These are phyloP conservation scores for Cacoxenus indagator DNA, from an alignment of 2,888 invertebrate species.

Conservation along the genomic window DNA sequence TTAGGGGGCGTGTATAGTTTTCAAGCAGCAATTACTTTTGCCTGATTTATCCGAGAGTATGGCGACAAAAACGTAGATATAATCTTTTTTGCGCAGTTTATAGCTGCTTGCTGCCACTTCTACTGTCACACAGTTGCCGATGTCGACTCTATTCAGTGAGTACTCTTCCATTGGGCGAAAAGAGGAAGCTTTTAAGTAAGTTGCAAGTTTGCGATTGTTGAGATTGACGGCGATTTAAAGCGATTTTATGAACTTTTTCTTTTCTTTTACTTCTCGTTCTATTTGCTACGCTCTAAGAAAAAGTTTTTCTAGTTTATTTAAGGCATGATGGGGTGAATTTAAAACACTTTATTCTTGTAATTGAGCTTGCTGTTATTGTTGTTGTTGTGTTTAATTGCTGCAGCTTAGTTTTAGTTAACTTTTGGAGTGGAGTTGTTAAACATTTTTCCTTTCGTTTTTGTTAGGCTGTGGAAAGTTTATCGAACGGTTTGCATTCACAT, in stretches of 20 bases:
- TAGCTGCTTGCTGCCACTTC: not conserved
- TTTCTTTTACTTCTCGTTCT: not conserved
- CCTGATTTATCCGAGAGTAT: constrained; percentile 15
- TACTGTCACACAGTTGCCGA: too few relatives aligned
- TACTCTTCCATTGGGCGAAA: not conserved
- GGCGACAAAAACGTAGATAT: constrained; percentile 9
- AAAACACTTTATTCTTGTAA: not conserved
- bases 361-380: not conserved
- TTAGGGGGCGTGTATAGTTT: not conserved
- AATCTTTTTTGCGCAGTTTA: not conserved
- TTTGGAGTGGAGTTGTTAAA: not conserved
- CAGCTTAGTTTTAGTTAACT: not conserved
- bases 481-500: too few relatives aligned
- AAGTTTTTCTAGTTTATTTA: not conserved
- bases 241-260: not conserved
- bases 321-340: not conserved
- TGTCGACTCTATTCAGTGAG: too few relatives aligned
- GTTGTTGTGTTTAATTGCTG: not conserved
- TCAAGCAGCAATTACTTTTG: constrained; percentile 20
- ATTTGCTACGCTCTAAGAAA: not conserved
- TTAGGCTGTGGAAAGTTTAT: not conserved
- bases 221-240: constrained; percentile 2
- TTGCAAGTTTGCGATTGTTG: not conserved
- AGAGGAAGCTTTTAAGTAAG: constrained; percentile 5
- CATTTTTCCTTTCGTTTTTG: not conserved